Percentiles rank a stretch among this genome's conserved stretches.
These are phyloP conservation scores for Conopomorpha cramerella DNA, from an alignment of 1,140 invertebrate species.

Conservation along the genomic window DNA sequence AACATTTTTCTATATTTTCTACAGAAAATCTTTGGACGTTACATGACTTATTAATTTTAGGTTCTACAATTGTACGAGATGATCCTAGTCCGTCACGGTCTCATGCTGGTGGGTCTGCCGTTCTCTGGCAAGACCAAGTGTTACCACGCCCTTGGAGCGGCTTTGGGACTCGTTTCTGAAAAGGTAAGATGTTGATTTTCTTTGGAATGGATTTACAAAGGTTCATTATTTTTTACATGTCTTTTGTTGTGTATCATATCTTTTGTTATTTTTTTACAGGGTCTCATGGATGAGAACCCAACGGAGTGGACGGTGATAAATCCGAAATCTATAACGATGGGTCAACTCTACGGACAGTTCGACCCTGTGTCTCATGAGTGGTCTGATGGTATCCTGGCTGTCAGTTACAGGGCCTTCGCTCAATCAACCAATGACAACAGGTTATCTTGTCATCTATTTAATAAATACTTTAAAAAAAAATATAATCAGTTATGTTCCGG, in stretches of 20 bases:
- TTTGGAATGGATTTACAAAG: neutral
- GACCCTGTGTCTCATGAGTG: constrained; percentile 93
- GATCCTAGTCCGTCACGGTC: constrained; percentile 91
- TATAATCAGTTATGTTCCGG: neutral
- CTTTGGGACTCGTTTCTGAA: constrained; percentile 80
- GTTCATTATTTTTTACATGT: neutral
- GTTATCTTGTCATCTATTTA: constrained; percentile 20
- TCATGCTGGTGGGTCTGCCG: too few relatives aligned
- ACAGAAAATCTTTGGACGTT: too few relatives aligned
- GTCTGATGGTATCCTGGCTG: constrained; percentile 92
- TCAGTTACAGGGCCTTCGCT: constrained; percentile 89
- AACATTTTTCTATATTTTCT: too few relatives aligned
- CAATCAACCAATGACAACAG: constrained; percentile 75
- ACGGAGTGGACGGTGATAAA: constrained; percentile 93
- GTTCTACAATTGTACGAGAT: constrained; percentile 87
- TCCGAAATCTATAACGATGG: constrained; percentile 95
- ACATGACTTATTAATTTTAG: constrained; percentile 11
- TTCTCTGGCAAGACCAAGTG: constrained; percentile 91
- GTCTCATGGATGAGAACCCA: constrained; percentile 81
- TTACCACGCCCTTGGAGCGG: too few relatives aligned
- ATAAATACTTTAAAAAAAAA: neutral
- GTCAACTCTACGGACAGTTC: constrained; percentile 94
- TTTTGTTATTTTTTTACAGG: constrained; percentile 33
- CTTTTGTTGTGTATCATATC: neutral
- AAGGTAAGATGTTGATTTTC: constrained; percentile 59